phyloP scores from a whole-genome alignment of 1,140 invertebrate genomes.

The Carcinoscorpius rotundicauda region DNA sequence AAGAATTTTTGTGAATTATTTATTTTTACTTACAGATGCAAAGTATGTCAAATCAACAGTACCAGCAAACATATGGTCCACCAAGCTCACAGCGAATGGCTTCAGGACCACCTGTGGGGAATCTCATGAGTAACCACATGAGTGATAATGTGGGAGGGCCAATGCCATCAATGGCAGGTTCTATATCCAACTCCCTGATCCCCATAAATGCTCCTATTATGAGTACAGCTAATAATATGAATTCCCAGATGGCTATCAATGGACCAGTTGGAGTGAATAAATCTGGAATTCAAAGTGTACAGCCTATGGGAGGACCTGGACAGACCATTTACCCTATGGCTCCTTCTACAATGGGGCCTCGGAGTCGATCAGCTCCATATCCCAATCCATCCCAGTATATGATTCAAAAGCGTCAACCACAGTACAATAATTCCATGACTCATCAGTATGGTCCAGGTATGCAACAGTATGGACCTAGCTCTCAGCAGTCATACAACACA shows the following conservation, averaged over 20 bases:
- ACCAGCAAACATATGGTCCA: conserved; percentile 8
- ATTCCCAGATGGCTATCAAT: conserved; percentile 25
- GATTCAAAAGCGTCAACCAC: conserved; percentile 50
- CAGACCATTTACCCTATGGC: conserved; percentile 22
- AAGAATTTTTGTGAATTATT: neutral
- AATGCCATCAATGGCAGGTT: conserved; percentile 18
- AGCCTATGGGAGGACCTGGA: too few relatives aligned
- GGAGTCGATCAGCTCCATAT: conserved; percentile 60
- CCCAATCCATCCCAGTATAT: conserved; percentile 66
- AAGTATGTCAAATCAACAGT: conserved; percentile 31
- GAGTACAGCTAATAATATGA: conserved; percentile 17
- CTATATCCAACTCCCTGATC: conserved; percentile 6
- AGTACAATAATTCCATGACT: conserved; percentile 16
- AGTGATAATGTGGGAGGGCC: conserved; percentile 16
- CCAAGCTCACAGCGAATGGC: conserved; percentile 20
- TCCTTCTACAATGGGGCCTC: conserved; percentile 10
- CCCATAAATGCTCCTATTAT: conserved; percentile 17
- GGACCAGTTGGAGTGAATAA: conserved; percentile 21
- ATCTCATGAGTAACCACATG: conserved; percentile 18
- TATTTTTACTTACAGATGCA: conserved; percentile 17
- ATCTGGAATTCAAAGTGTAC: too few relatives aligned
- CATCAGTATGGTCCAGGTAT: conserved; percentile 14
- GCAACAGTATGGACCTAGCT: conserved; percentile 32
- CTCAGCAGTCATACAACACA: conserved; percentile 31
- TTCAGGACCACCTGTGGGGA: conserved; percentile 11